Percentiles rank a stretch among this genome's conserved stretches.
Conservation (phyloP, 2,797 vertebrate genomes). For the Propithecus deckenii region DNA sequence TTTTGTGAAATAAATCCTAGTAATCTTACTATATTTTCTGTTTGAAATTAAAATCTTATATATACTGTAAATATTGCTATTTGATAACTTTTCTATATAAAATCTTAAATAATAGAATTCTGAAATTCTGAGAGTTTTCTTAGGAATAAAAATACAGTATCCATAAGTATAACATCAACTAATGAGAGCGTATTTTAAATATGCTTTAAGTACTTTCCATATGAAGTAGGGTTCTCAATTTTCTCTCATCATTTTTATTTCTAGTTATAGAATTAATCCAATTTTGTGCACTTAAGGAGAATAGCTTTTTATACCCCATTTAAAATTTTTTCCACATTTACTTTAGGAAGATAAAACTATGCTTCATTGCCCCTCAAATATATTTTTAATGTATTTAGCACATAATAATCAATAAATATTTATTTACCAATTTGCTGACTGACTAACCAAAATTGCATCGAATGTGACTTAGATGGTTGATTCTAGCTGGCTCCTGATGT, state of each 20-base stretch:
- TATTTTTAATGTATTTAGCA: neutral
- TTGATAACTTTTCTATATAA: neutral
- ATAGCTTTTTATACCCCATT: neutral
- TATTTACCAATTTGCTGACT: slow-evolving; percentile 8
- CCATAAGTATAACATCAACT: neutral
- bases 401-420: slow-evolving; percentile 24
- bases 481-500: neutral
- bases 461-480: neutral
- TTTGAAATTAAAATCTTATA: neutral
- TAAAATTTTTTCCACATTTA: neutral
- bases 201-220: neutral
- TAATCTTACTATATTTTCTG: neutral
- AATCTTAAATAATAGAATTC: neutral
- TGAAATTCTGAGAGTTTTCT: neutral
- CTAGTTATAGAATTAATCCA: neutral
- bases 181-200: neutral
- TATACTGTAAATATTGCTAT: neutral
- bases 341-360: neutral
- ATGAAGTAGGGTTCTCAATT: neutral
- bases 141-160: neutral
- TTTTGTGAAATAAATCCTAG: neutral
- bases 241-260: neutral
- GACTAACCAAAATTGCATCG: neutral
- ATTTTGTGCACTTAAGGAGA: neutral
- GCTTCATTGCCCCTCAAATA: neutral